A percentile compares a stretch with the other conserved stretches of the same genome.
phyloP scores from a whole-genome alignment of 1,140 invertebrate genomes.

The Rhagoletis pomonella region DNA sequence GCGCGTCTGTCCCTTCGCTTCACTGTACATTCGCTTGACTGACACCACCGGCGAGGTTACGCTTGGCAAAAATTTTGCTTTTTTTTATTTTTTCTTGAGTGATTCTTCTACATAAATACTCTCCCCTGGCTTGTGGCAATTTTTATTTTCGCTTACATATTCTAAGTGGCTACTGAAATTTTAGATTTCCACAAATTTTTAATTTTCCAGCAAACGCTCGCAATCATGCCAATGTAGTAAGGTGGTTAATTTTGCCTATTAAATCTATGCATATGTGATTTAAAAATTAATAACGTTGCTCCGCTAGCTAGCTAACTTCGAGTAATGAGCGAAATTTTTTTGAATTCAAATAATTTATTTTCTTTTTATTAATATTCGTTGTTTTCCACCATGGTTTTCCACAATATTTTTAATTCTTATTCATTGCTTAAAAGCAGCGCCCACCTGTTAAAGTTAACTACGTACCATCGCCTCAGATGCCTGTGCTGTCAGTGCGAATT shows the following conservation, averaged over 20 bases:
- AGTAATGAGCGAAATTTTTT: not conserved
- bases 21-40: constrained; percentile 13
- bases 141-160: not conserved
- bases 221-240: not conserved
- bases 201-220: not conserved
- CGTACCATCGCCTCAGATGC: too few species aligned
- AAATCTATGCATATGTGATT: not conserved
- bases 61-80: not conserved
- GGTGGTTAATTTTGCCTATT: constrained; percentile 4
- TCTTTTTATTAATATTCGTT: too few species aligned
- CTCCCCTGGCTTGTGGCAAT: not conserved
- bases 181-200: constrained; percentile 18
- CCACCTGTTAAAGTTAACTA: too few species aligned
- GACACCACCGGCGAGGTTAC: not conserved
- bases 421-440: not conserved
- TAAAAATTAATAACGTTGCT: not conserved
- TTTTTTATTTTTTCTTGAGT: not conserved
- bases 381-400: too few species aligned
- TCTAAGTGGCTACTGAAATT: not conserved
- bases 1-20: not conserved
- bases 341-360: too few species aligned
- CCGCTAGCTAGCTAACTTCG: not conserved
- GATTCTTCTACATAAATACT: not conserved
- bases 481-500: not conserved
- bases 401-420: not conserved